Evolutionary conservation across 2,797 vertebrate species (phyloP).

Genomic region (Sebastes kiyomatsui): DNA sequence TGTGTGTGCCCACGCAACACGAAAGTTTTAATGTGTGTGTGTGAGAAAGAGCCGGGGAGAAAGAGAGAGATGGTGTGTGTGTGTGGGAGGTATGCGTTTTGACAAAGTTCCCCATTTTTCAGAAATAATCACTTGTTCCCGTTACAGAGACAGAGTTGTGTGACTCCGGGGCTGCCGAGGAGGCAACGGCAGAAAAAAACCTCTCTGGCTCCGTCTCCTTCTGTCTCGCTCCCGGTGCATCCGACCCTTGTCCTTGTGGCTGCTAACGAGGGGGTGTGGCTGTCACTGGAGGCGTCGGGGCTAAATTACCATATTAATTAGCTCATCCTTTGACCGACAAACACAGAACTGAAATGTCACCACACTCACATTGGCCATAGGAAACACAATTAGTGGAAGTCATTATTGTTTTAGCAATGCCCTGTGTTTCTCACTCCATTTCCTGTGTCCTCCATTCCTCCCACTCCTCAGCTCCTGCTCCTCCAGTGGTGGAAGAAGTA

Average conservation of each 20-base stretch:
- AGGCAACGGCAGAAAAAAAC: slow-evolving; percentile 44
- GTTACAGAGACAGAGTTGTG: slow-evolving; percentile 67
- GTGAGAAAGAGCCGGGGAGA: neutral
- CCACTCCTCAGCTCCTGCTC: slow-evolving; percentile 36
- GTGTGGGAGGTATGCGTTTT: slow-evolving; percentile 78
- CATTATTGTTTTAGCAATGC: slow-evolving; percentile 73
- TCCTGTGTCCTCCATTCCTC: slow-evolving; percentile 49
- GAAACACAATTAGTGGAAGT: slow-evolving; percentile 82
- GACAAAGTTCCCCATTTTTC: slow-evolving; percentile 82
- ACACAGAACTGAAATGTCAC: slow-evolving; percentile 82
- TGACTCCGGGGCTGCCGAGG: slow-evolving; percentile 68
- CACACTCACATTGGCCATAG: slow-evolving; percentile 68
- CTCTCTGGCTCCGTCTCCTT: neutral
- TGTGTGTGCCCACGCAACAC: slow-evolving; percentile 42
- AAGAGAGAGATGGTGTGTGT: slow-evolving; percentile 38
- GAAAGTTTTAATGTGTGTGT: slow-evolving; percentile 7
- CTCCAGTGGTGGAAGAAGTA: neutral
- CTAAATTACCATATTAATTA: slow-evolving; percentile 86
- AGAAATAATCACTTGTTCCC: slow-evolving; percentile 80
- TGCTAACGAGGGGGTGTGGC: slow-evolving; percentile 80
- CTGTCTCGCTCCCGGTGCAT: slow-evolving; percentile 34
- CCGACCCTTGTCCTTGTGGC: slow-evolving; percentile 60
- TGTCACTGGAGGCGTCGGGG: slow-evolving; percentile 75
- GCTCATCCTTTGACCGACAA: slow-evolving; percentile 79
- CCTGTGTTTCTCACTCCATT: slow-evolving; percentile 63